Evolutionary conservation across 2,113 vertebrate genomes (phyloP).

Genomic region (Corvus hawaiiensis): DNA sequence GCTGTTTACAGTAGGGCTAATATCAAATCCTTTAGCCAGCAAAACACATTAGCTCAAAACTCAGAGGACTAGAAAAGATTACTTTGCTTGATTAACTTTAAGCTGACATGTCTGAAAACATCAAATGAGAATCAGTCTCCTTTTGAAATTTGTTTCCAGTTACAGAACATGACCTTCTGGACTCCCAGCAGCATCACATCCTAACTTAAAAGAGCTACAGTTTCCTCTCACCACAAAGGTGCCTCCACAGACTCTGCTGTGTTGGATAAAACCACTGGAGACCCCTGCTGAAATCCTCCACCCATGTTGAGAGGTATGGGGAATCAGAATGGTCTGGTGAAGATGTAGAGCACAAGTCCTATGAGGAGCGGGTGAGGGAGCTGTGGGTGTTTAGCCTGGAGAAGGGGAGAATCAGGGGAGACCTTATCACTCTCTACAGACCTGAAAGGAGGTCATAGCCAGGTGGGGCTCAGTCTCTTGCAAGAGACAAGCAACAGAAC

Average conservation of each 20-base stretch:
- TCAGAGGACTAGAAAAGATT: conserved; percentile 38
- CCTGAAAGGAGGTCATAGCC: neutral
- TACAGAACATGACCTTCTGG: neutral
- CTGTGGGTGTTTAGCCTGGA: neutral
- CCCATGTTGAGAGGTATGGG: neutral
- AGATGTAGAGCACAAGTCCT: neutral
- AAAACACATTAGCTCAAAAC: conserved; percentile 36
- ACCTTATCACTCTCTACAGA: neutral
- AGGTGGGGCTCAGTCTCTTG: too few relatives aligned
- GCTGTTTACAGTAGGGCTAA: neutral
- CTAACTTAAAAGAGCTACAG: neutral
- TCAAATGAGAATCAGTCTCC: neutral
- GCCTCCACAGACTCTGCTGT: neutral
- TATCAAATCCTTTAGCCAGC: conserved; percentile 16
- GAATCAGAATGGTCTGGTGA: neutral
- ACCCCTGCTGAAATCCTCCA: neutral
- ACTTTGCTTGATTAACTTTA: conserved; percentile 41
- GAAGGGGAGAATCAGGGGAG: neutral
- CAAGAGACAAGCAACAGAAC: neutral
- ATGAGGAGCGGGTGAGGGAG: neutral
- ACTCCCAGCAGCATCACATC: neutral
- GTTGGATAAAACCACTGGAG: neutral
- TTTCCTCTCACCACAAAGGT: neutral
- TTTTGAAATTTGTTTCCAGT: conserved; percentile 19
- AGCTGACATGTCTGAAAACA: conserved; percentile 25